These are phyloP conservation scores for Centroberyx gerrardi DNA, from an alignment of 2,797 vertebrate genomes.

Conservation along the genomic window DNA sequence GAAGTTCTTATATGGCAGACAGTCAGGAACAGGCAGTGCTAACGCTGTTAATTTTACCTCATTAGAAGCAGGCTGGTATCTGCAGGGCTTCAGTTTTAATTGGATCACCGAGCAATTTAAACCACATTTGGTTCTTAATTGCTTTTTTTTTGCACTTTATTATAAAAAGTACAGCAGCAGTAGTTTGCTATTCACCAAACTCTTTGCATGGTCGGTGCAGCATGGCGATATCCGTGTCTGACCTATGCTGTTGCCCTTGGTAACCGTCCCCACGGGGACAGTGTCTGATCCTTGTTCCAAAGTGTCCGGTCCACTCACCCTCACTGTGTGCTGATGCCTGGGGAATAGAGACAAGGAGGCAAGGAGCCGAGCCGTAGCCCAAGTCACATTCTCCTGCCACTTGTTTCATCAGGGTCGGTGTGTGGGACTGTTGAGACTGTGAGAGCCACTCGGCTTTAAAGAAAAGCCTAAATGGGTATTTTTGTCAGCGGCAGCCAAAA, in stretches of 20 bases:
- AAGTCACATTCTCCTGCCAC: conserved; percentile 37
- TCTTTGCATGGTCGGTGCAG: conserved; percentile 39
- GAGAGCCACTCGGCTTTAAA: neutral
- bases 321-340: conserved; percentile 57
- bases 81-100: conserved; percentile 82
- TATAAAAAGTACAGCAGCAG: conserved; percentile 64
- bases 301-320: conserved; percentile 60
- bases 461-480: neutral
- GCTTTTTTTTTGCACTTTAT: conserved; percentile 68
- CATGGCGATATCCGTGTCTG: conserved; percentile 25
- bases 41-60: conserved; percentile 79
- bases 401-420: conserved; percentile 34
- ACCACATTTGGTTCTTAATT: conserved; percentile 68
- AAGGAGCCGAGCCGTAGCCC: conserved; percentile 34
- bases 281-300: conserved; percentile 52
- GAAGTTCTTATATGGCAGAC: conserved; percentile 53
- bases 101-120: conserved; percentile 80
- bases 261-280: conserved; percentile 58
- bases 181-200: conserved; percentile 51
- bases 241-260: conserved; percentile 67
- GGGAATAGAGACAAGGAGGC: conserved; percentile 51
- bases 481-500: too few relatives aligned
- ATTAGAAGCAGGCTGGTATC: conserved; percentile 79
- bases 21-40: conserved; percentile 60
- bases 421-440: conserved; percentile 28